phyloP scores from a whole-genome alignment of 2,888 invertebrate genomes.

The Zelleria hepariella region DNA sequence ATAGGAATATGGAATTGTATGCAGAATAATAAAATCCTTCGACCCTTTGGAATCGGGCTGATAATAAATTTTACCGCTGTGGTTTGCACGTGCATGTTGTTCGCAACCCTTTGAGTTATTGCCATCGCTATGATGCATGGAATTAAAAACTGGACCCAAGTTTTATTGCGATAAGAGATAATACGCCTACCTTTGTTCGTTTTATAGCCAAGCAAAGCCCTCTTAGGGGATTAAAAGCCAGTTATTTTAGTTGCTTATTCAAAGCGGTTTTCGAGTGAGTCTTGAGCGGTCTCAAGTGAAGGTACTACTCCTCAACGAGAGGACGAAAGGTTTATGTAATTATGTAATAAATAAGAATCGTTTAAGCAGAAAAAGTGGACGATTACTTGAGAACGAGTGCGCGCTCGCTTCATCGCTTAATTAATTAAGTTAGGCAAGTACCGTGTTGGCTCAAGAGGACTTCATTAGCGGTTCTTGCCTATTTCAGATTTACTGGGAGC shows the following conservation, averaged over 20 bases:
- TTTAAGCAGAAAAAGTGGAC: constrained; percentile 2
- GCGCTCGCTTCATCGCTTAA: constrained; percentile 7
- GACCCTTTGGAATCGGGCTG: constrained; percentile 50
- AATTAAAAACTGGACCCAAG: not conserved
- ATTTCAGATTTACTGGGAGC: not conserved
- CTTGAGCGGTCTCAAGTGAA: not conserved
- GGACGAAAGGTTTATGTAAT: not conserved
- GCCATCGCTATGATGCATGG: not conserved
- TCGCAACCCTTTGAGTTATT: constrained; percentile 6
- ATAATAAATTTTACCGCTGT: constrained; percentile 53
- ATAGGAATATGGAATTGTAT: constrained; percentile 67
- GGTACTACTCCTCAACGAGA: not conserved
- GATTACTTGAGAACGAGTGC: constrained; percentile 8
- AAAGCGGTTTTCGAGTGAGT: not conserved
- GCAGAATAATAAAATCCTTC: constrained; percentile 65
- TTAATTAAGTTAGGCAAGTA: constrained; percentile 9
- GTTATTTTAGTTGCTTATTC: not conserved
- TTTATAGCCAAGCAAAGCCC: not conserved
- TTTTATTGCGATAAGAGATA: not conserved
- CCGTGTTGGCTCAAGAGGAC: not conserved
- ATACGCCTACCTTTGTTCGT: not conserved
- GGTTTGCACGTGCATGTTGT: constrained; percentile 18
- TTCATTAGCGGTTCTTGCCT: constrained; percentile 6
- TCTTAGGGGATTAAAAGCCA: not conserved
- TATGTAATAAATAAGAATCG: constrained; percentile 1